Percentiles rank a stretch among this genome's conserved stretches.
Evolutionary conservation across 2,113 vertebrate species (phyloP).

Genomic region (Macaca mulatta): DNA sequence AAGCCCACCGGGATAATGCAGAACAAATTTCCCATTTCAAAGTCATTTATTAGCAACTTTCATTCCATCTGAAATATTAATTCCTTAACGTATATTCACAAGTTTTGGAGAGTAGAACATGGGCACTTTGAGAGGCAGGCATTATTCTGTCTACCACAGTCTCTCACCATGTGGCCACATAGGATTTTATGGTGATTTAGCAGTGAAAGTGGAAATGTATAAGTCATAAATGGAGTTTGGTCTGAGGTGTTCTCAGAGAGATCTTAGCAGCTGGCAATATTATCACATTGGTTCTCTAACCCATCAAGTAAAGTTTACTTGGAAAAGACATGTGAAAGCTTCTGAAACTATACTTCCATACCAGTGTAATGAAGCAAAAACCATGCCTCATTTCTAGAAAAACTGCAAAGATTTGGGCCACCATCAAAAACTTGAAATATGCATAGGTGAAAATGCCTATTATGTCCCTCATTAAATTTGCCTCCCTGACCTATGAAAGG

Average conservation of each 20-base stretch:
- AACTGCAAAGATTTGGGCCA: not conserved
- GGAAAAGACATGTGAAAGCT: not conserved
- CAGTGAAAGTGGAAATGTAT: not conserved
- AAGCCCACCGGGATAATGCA: not conserved
- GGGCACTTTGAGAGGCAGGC: fast-evolving
- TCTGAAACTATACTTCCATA: not conserved
- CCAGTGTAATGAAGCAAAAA: not conserved
- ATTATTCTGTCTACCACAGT: not conserved
- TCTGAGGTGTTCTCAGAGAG: not conserved
- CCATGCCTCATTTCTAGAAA: not conserved
- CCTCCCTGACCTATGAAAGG: not conserved
- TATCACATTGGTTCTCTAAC: not conserved
- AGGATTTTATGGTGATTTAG: not conserved
- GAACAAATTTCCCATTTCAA: not conserved
- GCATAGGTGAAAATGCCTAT: not conserved
- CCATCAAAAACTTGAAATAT: not conserved
- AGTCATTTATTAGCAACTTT: not conserved
- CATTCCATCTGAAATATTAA: not conserved
- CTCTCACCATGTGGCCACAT: not conserved
- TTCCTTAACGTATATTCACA: not conserved
- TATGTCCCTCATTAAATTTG: not conserved
- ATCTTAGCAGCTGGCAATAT: not conserved
- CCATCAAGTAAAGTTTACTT: not conserved
- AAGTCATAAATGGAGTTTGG: not conserved
- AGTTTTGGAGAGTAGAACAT: not conserved